Conservation (phyloP, 2,888 invertebrate species). For the Coronaproctus castanopsis region DNA sequence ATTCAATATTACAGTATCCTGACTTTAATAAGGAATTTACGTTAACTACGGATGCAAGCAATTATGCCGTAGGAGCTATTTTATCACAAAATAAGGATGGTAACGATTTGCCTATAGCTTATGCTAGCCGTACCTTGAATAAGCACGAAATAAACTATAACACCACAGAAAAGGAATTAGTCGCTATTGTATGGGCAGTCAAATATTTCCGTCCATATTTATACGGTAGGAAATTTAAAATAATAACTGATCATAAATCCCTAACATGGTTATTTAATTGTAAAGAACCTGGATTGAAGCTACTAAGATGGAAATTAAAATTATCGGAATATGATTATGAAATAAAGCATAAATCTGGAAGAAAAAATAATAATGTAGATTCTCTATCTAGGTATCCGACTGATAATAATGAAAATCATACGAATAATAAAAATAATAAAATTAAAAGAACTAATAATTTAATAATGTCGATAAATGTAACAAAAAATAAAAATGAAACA, state of each 20-base stretch:
- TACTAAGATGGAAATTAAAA: constrained; percentile 9
- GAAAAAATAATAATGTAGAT: constrained; percentile 2
- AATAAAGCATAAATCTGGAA: constrained; percentile 3
- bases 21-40: constrained; percentile 12
- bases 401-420: no score
- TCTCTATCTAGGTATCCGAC: no score
- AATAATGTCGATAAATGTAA: no score
- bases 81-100: constrained; percentile 20
- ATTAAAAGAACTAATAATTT: no score
- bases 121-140: constrained; percentile 22
- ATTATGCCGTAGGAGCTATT: constrained; percentile 22
- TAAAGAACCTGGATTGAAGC: neutral
- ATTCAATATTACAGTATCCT: constrained; percentile 13
- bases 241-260: constrained; percentile 16
- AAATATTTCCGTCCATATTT: constrained; percentile 23
- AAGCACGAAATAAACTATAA: constrained; percentile 21
- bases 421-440: no score
- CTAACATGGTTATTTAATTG: constrained; percentile 5
- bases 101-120: constrained; percentile 22
- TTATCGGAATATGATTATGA: constrained; percentile 10
- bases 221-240: constrained; percentile 16
- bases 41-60: constrained; percentile 21
- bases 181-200: constrained; percentile 22
- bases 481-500: no score
- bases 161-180: constrained; percentile 22